Percentiles rank a stretch among this genome's conserved stretches.
Evolutionary conservation across 2,888 invertebrate species (phyloP).

Genomic region (Blera fallax): DNA sequence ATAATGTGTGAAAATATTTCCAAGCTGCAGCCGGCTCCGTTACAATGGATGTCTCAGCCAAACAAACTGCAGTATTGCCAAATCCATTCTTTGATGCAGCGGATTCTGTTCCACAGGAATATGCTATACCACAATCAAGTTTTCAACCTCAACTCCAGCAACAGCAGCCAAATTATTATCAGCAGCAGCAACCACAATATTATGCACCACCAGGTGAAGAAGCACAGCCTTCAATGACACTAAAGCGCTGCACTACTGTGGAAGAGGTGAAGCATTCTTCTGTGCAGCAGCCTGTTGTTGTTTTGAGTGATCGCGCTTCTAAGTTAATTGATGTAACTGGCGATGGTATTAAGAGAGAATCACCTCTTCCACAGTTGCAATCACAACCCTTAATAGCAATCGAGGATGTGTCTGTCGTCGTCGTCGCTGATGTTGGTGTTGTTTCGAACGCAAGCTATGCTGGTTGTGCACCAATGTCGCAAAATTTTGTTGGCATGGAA

Average conservation of each 20-base stretch:
- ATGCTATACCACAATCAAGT: constrained; percentile 13
- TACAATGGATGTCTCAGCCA: constrained; percentile 65
- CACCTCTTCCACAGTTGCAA: constrained; percentile 71
- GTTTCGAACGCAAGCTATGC: constrained; percentile 70
- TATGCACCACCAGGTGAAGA: constrained; percentile 73
- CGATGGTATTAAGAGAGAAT: constrained; percentile 39
- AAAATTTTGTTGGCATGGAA: constrained; percentile 69
- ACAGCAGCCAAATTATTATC: constrained; percentile 71
- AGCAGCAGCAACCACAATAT: constrained; percentile 73
- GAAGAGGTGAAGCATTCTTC: constrained; percentile 59
- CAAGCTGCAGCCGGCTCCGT: constrained; percentile 60
- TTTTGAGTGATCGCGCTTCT: constrained; percentile 11
- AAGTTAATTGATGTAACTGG: constrained; percentile 37
- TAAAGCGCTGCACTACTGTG: constrained; percentile 59
- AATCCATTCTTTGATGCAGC: constrained; percentile 81
- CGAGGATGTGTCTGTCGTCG: constrained; percentile 70
- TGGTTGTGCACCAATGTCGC: constrained; percentile 69
- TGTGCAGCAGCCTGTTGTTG: constrained; percentile 25
- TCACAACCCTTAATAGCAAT: constrained; percentile 63
- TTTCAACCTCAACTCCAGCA: constrained; percentile 70
- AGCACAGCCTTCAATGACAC: constrained; percentile 49
- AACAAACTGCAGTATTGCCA: constrained; percentile 76
- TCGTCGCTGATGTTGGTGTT: constrained; percentile 69
- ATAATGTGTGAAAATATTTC: constrained; percentile 53
- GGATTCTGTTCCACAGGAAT: constrained; percentile 71